These are phyloP conservation scores for Thyatira batis DNA, from an alignment of 2,888 invertebrate genomes.

Conservation along the genomic window DNA sequence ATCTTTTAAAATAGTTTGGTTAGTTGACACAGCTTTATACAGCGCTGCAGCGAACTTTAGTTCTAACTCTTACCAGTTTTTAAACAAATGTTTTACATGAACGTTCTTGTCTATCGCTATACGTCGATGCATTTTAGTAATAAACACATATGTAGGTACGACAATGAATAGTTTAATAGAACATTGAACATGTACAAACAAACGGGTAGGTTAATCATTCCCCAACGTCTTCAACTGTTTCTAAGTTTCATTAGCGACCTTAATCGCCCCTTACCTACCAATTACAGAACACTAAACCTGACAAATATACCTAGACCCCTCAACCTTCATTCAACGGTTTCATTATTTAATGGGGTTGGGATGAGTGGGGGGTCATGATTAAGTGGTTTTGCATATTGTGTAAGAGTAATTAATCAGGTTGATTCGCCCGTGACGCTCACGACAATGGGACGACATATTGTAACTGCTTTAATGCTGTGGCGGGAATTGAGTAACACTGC, in stretches of 20 bases:
- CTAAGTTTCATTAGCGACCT: conserved; percentile 49
- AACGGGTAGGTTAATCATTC: conserved; percentile 40
- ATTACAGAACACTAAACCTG: conserved; percentile 18
- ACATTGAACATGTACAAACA: conserved; percentile 4
- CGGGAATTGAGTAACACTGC: conserved; percentile 20
- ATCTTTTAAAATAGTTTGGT: too few species aligned
- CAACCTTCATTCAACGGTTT: conserved; percentile 1
- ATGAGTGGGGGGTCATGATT: conserved; percentile 14
- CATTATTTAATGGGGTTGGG: not conserved
- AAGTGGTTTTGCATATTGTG: conserved; percentile 35
- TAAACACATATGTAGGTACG: too few species aligned
- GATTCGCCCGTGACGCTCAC: conserved; percentile 46
- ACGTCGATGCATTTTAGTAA: too few species aligned
- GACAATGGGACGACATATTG: conserved; percentile 66
- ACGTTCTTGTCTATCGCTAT: too few species aligned
- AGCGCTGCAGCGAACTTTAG: too few species aligned
- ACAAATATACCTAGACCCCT: conserved; percentile 23
- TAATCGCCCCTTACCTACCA: conserved; percentile 51
- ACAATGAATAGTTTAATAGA: too few species aligned
- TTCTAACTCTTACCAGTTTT: too few species aligned
- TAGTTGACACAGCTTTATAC: too few species aligned
- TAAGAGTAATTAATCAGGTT: conserved; percentile 69
- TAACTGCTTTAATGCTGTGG: conserved; percentile 55
- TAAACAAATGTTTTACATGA: too few species aligned
- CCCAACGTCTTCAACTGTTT: conserved; percentile 42